Conservation (phyloP, 2,797 vertebrate species). For the Hybognathus amarus region DNA sequence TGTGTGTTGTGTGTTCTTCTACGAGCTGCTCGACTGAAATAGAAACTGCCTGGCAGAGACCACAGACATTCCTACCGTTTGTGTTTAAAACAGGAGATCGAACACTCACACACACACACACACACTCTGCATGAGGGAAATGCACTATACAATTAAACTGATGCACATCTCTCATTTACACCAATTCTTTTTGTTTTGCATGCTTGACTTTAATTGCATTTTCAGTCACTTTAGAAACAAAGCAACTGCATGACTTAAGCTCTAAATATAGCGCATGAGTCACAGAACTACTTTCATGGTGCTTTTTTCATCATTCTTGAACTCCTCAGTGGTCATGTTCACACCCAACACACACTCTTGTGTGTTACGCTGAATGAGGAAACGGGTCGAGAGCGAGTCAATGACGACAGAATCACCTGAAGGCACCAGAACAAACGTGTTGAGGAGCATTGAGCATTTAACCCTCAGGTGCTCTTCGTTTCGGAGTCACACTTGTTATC, state of each 20-base stretch:
- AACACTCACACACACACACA: too few species aligned
- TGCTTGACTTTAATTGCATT: too few species aligned
- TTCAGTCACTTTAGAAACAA: neutral
- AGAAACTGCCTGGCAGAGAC: neutral
- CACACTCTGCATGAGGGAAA: too few species aligned
- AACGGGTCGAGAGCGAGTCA: neutral
- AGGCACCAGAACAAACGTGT: too few species aligned
- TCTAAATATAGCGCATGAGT: neutral
- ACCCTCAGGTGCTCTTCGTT: too few species aligned
- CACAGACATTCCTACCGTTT: constrained; percentile 12
- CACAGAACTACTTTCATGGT: neutral
- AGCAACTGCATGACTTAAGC: neutral
- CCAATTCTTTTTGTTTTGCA: too few species aligned
- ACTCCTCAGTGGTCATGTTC: neutral
- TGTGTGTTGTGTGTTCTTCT: neutral
- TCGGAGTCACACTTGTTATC: too few species aligned
- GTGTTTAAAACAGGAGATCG: neutral
- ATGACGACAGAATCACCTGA: neutral
- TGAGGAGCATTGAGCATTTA: neutral
- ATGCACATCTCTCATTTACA: neutral
- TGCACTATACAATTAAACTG: too few species aligned
- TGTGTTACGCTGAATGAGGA: neutral
- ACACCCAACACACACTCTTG: neutral
- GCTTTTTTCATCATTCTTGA: neutral
- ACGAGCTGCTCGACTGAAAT: constrained; percentile 6